phyloP scores from a whole-genome alignment of 1,140 invertebrate species.

The Callitettix versicolor region DNA sequence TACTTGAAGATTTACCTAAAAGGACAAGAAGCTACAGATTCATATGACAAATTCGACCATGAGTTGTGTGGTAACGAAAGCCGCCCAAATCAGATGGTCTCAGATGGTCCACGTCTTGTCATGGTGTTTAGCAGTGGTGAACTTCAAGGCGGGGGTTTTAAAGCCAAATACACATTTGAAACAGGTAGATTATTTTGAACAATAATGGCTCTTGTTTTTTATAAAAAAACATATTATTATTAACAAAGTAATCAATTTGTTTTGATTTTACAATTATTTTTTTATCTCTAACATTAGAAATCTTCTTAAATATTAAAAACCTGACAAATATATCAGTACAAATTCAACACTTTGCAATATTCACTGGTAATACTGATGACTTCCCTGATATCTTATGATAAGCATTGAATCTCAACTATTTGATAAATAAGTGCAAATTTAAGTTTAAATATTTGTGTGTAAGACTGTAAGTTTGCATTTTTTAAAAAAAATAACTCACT shows the following conservation, averaged over 20 bases:
- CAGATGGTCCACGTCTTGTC: conserved; percentile 83
- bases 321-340: too few species aligned
- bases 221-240: background rate
- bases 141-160: conserved; percentile 79
- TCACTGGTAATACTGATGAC: too few species aligned
- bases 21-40: conserved; percentile 84
- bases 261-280: background rate
- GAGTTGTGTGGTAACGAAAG: conserved; percentile 75
- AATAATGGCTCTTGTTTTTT: too few species aligned
- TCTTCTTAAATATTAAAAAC: too few species aligned
- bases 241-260: background rate
- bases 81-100: conserved; percentile 43
- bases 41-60: conserved; percentile 85
- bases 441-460: too few species aligned
- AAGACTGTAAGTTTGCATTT: too few species aligned
- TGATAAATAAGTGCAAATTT: too few species aligned
- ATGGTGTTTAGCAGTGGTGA: conserved; percentile 89
- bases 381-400: too few species aligned
- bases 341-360: too few species aligned
- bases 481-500: too few species aligned
- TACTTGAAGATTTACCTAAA: conserved; percentile 86
- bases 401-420: too few species aligned
- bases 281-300: too few species aligned
- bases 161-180: conserved; percentile 82
- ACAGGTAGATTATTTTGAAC: conserved; percentile 64